Conservation (phyloP, 2,113 vertebrate genomes). For the Psophia crepitans region DNA sequence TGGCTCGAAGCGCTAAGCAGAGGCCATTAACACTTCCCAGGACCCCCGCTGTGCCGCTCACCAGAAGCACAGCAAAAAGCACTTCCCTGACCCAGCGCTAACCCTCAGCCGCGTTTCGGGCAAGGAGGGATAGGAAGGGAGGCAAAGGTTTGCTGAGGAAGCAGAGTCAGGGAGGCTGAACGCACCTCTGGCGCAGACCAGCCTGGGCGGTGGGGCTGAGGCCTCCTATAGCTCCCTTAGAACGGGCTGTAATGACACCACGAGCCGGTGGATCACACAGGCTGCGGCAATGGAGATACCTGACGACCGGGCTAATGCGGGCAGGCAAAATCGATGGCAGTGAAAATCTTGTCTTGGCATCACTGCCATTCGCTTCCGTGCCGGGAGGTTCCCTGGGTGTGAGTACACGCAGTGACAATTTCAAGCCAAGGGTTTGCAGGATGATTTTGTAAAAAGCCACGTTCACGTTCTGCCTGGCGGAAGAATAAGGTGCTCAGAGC, state of each 20-base stretch:
- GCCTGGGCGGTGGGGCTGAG: not conserved
- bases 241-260: not conserved
- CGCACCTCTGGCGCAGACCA: not conserved
- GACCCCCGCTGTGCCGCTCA: too few relatives aligned
- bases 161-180: not conserved
- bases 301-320: not conserved
- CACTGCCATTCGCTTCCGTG: not conserved
- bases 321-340: not conserved
- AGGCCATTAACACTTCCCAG: not conserved
- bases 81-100: not conserved
- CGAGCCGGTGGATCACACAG: not conserved
- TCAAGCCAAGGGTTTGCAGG: not conserved
- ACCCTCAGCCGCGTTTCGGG: not conserved
- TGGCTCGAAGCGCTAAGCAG: too few relatives aligned
- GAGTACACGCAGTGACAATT: not conserved
- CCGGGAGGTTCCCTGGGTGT: not conserved
- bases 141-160: not conserved
- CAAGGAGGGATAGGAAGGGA: not conserved
- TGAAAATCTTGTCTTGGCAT: not conserved
- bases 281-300: not conserved
- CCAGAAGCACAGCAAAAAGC: not conserved
- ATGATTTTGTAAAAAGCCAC: not conserved
- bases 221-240: not conserved
- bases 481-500: not conserved
- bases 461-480: not conserved